phyloP scores from a whole-genome alignment of 2,888 invertebrate genomes.

The Heliconius cydno region DNA sequence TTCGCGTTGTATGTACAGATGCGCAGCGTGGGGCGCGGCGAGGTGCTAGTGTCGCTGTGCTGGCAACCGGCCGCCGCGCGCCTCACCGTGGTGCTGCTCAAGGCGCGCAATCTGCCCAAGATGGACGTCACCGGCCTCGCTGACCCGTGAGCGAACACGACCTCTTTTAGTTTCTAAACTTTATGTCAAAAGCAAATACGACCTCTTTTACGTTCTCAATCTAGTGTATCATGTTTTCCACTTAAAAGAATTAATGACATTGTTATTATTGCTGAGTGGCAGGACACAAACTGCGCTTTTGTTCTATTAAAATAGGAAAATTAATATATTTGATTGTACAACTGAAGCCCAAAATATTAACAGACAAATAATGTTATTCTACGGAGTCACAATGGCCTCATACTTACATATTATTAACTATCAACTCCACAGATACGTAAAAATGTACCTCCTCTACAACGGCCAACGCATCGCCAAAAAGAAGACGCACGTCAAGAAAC shows the following conservation, averaged over 20 bases:
- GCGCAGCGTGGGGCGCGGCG: conserved; percentile 96
- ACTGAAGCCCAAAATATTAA: no score
- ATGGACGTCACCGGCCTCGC: conserved; percentile 99
- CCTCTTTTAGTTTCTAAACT: no score
- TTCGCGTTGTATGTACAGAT: conserved; percentile 83
- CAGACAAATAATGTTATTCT: no score
- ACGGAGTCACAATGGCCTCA: no score
- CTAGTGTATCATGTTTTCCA: no score
- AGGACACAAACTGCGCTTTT: no score
- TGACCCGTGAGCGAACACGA: conserved; percentile 89
- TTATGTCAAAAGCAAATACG: conserved; percentile 58
- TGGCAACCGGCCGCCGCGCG: conserved; percentile 99
- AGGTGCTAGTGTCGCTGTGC: conserved; percentile 97
- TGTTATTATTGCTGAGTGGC: no score
- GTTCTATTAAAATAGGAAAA: no score
- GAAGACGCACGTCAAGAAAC: conserved; percentile 99
- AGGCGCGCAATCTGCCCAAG: conserved; percentile 98
- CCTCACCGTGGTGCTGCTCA: conserved; percentile 97
- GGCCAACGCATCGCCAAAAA: conserved; percentile 99
- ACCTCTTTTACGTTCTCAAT: no score
- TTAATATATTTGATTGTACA: no score
- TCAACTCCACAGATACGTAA: conserved; percentile 86
- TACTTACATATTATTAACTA: background rate
- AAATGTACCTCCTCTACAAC: conserved; percentile 98
- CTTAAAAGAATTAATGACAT: no score